Base-by-base conservation (phyloP, 1,140 invertebrate genomes). In the Aradophagus sp. region DNA sequence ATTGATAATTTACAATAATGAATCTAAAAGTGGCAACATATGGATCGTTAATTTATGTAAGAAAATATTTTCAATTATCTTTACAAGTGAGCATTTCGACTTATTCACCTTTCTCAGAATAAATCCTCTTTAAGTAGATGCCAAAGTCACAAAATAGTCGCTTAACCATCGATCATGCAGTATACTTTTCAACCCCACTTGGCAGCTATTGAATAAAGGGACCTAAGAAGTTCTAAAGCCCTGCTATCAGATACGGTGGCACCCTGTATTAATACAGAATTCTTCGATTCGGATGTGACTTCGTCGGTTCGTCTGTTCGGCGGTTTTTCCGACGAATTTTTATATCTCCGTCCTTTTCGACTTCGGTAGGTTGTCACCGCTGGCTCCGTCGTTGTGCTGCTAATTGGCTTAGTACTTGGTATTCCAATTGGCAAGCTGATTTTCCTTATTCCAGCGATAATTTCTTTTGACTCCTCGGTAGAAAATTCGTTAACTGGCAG, bases 171-270 rank as follows among this genome's bases (percentile, higher is more conserved):
- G 36, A 55, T 56, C 11, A 20, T 23, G 16, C 35, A 17, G 34
- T 27, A 11, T 16, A 35, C 5, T 0, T n/a, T 59, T 84, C 85
- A 88, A 74, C 90, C 91, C 89, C 91, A 94, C 84, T 91, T 90
- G 8, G 93, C 91, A 34, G 93, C 93, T 77, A 95, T 90, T 48
- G 90, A 90, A 83, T 94, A 95, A 42, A 95, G 86, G 55, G 93
- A 93, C 83, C 92, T 91, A 71, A 95, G 87, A 66, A 95, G 85
- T 82, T 94, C 93, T 55, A 95, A 84, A 1, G 93, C 93, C 79
- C 93, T 88, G 2, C 88, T 89, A 76, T 94, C 93, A 7, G 93
- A 90, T 55, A 83, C 73, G 68, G 86, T 86, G 6, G 77, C 66
- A 26, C 87, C 85, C 1, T 86, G 80, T 53, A 75, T 75, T 17